Base-by-base conservation (phyloP, 1,140 invertebrate species). In the Listronotus oregonensis region DNA sequence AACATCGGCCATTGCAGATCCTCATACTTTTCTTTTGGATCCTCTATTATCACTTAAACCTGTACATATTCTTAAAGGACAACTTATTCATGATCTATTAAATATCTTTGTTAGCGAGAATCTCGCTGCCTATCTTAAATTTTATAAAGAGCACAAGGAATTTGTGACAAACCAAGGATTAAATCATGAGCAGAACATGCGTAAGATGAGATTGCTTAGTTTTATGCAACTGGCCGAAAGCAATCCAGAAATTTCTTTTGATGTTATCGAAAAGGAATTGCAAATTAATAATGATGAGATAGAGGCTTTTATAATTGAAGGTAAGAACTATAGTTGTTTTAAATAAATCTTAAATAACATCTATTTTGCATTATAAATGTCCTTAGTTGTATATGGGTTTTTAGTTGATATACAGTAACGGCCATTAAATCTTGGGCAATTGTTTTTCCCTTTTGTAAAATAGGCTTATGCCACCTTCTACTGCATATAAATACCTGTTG, bases 211-310 rank as follows among this genome's bases (percentile, higher is more conserved):
- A 60, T 82, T 98, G 68, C 77, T 99, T 14, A 96, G 95, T 2
- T 97, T 99, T 74, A 97, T 98, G 93, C 95, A 97, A 79, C 85
- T 98, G 78, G 95, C 95, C 10, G 96, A 98, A 79, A 90, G 86
- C 47, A 89, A 89, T 76, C 90, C 90, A 40, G 96, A 98, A 82
- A 91, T 99, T 81, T 85, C 88, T 18, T 98, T 96, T 81, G 89
- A 92, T 58, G 86, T 89, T 12, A 90, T 98, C 60, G 89, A 95
- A 75, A 85, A 89, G 43, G 95, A 98, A 81, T 80, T 98, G 21
- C 90, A 96, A 78, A 87, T 99, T 54, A 82, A 85, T 49, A 86
- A 90, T 70, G 88, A 91, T 63, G 89, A 97, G 82, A 95, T 98
- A 0, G 96, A 99, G 83, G 86, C 88, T 47, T 98, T 98, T 77